Evolutionary conservation across 2,888 invertebrate genomes (phyloP).

Genomic region (Doris montereyensis): DNA sequence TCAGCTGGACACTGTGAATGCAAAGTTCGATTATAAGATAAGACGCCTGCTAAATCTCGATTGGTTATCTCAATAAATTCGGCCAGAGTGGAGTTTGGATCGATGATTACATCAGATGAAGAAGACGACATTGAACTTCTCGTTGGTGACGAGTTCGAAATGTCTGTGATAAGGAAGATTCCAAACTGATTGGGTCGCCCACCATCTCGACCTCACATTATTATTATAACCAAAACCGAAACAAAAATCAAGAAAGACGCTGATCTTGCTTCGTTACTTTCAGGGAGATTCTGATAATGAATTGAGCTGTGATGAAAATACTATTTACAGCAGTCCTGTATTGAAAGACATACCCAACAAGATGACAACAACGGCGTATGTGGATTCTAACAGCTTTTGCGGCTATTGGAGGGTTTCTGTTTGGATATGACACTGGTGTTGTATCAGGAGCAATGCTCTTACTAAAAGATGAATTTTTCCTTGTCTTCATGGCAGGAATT

Average conservation of each 20-base stretch:
- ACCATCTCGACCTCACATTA: not conserved
- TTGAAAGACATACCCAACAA: not conserved
- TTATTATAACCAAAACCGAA: not conserved
- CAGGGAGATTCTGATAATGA: too few relatives aligned
- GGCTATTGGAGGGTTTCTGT: slow-evolving; percentile 75
- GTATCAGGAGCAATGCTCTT: slow-evolving; percentile 75
- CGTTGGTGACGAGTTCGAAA: too few relatives aligned
- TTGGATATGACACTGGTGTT: slow-evolving; percentile 78
- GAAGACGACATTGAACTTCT: not conserved
- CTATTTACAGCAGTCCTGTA: not conserved
- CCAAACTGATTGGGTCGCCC: too few relatives aligned
- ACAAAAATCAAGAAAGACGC: not conserved
- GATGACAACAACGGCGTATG: slow-evolving; percentile 53
- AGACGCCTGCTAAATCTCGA: too few relatives aligned
- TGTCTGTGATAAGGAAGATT: too few relatives aligned
- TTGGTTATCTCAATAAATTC: too few relatives aligned
- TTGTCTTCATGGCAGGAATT: slow-evolving; percentile 74
- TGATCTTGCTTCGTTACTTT: not conserved
- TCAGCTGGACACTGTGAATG: too few relatives aligned
- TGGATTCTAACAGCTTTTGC: slow-evolving; percentile 66
- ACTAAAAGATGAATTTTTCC: slow-evolving; percentile 72
- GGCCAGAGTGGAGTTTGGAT: too few relatives aligned
- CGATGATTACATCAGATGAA: not conserved
- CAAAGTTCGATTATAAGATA: too few relatives aligned
- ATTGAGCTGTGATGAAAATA: too few relatives aligned